Evolutionary conservation across 2,888 invertebrate genomes (phyloP).

Genomic region (Drosophila borborema): DNA sequence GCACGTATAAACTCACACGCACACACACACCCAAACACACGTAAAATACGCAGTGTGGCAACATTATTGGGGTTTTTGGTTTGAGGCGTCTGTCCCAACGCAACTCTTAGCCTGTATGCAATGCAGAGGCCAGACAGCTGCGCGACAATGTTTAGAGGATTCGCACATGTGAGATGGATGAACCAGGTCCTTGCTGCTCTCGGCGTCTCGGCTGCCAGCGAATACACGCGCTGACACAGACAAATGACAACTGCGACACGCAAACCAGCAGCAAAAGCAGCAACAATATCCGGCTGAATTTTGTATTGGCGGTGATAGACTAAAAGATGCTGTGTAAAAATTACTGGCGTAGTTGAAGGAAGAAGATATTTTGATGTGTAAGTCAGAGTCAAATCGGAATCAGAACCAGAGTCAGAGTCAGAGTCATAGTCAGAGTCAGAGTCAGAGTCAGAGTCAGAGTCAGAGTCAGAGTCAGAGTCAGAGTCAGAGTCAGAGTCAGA

Average conservation of each 20-base stretch:
- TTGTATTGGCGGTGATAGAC: fast-evolving
- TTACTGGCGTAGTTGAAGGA: fast-evolving
- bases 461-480: too few species aligned
- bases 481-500: too few species aligned
- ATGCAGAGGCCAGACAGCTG: slow-evolving; percentile 41
- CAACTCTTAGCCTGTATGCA: slow-evolving; percentile 1
- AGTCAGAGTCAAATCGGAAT: too few species aligned
- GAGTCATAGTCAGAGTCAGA: too few species aligned
- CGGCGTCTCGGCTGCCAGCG: slow-evolving; percentile 30
- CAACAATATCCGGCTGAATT: slow-evolving; percentile 1
- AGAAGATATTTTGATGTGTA: too few species aligned
- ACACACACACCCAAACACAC: slow-evolving; percentile 38
- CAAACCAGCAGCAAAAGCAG: slow-evolving; percentile 25
- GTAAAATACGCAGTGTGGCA: slow-evolving; percentile 22
- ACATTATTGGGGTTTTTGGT: slow-evolving; percentile 11
- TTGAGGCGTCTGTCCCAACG: slow-evolving; percentile 8
- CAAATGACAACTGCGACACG: slow-evolving; percentile 69
- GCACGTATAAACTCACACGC: slow-evolving; percentile 19
- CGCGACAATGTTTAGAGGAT: slow-evolving; percentile 57
- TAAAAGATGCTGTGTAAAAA: not conserved
- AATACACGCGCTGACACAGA: slow-evolving; percentile 65
- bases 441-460: too few species aligned
- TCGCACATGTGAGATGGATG: slow-evolving; percentile 54
- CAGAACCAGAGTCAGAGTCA: too few species aligned
- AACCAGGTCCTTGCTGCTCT: slow-evolving; percentile 30